Base-by-base conservation (phyloP, 2,888 invertebrate species). In the Clepsis dumicolana region DNA sequence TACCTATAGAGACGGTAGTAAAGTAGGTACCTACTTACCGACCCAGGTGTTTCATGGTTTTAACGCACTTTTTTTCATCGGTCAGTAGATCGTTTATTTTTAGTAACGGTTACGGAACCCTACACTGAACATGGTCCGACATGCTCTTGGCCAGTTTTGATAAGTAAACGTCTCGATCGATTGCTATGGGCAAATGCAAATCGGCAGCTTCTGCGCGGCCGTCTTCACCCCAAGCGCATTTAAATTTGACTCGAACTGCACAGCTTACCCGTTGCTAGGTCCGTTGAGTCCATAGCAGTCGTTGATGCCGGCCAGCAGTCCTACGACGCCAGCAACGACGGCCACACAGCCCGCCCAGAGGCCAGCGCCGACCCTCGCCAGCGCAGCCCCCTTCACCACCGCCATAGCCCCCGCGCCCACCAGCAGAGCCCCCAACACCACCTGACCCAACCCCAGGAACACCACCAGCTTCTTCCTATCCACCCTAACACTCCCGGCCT, bases 321-420 rank as follows among this genome's bases (percentile, higher is more conserved):
- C 96, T 4, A 95, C 89, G 0, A 91, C 90, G 1, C 96, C 96
- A 0, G 95, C 94, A 5, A 94, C 94, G 16, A 96, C 94, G 10
- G 95, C 95, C 48, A 95, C 89, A 71, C 95, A 94, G 21, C 96
- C 96, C 54, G 95, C 95, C 96, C 96, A 96, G 65, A 96, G 89
- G 2, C 96, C 96, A 1, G 95, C 95, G 24, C 96, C 96, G 29
- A 94, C 94, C 63, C 94, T 82, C 32, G 95, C 89, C 72, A 94
- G 83, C 70, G 94, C 90, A 54, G 96, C 95, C 54, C 95, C 95
- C 80, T 95, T 94, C 73, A 95, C 94, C 73, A 96, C 93, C 1
- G 95, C 95, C 72, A 95, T 80, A 24, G 95, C 94, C 1, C 96
- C 96, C 68, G 95, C 95, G 4, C 95, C 94, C 72, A 95, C 94